Base-by-base conservation (phyloP, 37 sponge, comb jelly and placozoan species). In the Spongilla lacustris region DNA sequence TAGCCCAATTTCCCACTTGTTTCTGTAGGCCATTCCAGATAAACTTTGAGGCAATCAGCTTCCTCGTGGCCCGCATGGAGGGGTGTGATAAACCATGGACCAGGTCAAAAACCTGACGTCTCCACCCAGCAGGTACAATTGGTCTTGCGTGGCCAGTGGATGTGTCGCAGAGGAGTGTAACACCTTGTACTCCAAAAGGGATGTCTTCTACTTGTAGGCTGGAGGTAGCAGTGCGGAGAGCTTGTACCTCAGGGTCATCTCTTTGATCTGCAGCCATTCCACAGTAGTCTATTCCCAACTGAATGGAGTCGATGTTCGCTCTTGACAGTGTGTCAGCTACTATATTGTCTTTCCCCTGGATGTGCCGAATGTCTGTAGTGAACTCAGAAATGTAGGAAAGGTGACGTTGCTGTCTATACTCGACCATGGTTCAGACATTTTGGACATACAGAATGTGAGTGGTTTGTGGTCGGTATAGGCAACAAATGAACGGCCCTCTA, bases 381-480 rank as follows among this genome's bases (percentile, higher is more conserved):
- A 58, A 79, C n/a, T n/a, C n/a, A n/a, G n/a, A n/a, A n/a, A n/a
- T n/a, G n/a, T n/a, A n/a, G n/a, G 58, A 14, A 30, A 83, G 58
- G 24, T 83, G 84, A 9, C 84, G 41, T 27, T 79, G 73, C 28
- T 79, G 75, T 13, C 81, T 74, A n/a, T n/a, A 33, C 46, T 32
- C 0, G 87, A 73, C 81, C 66, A 74, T 25, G 81, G 75, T 22
- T 87, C 81, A 4, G 80, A 58, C 38, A 32, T 74, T 71, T 87
- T 87, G 38, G 74, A 36, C 80, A 87, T 79, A 36, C 38, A 74
- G 76, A 73, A 87, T 24, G 87, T 87, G 75, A 87, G 81, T 30
- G 75, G 81, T 71, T 70, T 85, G 79, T 85, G 86, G 72, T 85
- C 50, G 36, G 80, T 87, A 37, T 36, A 80, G 31, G 87, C 81